These are phyloP conservation scores for Panopea generosa DNA, from an alignment of 2,888 invertebrate genomes.

Conservation along the genomic window DNA sequence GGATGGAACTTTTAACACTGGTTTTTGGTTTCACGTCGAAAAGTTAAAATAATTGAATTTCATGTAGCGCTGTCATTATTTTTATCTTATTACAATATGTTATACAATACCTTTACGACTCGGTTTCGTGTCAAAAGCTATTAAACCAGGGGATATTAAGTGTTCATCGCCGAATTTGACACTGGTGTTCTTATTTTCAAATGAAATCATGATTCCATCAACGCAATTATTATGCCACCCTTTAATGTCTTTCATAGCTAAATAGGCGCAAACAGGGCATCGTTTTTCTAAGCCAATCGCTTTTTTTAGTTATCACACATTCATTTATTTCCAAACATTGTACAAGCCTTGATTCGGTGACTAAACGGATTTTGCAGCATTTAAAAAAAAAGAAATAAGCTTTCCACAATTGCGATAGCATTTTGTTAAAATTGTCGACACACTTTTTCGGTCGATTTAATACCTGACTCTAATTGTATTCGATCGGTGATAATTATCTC, in stretches of 20 bases:
- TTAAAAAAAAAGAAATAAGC: too few relatives aligned
- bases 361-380: too few relatives aligned
- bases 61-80: too few relatives aligned
- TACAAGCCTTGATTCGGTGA: too few relatives aligned
- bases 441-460: constrained; percentile 38
- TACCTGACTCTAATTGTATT: constrained; percentile 26
- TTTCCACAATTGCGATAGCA: background rate
- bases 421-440: background rate
- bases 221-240: constrained; percentile 32
- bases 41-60: too few relatives aligned
- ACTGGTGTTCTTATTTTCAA: constrained; percentile 19
- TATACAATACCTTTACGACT: constrained; percentile 32
- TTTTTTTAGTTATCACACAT: background rate
- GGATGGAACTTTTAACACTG: too few relatives aligned
- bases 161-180: constrained; percentile 40
- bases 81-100: too few relatives aligned
- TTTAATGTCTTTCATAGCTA: constrained; percentile 48
- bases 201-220: constrained; percentile 33
- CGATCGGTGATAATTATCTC: constrained; percentile 28
- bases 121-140: constrained; percentile 41
- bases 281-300: constrained; percentile 2
- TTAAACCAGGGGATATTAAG: constrained; percentile 44
- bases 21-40: too few relatives aligned
- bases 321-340: constrained; percentile 1
- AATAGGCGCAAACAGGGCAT: constrained; percentile 28